Evolutionary conservation across 2,113 vertebrate species (phyloP), one percentile per base, ranked within the genome.

Genomic region (Lepisosteus oculatus): DNA sequence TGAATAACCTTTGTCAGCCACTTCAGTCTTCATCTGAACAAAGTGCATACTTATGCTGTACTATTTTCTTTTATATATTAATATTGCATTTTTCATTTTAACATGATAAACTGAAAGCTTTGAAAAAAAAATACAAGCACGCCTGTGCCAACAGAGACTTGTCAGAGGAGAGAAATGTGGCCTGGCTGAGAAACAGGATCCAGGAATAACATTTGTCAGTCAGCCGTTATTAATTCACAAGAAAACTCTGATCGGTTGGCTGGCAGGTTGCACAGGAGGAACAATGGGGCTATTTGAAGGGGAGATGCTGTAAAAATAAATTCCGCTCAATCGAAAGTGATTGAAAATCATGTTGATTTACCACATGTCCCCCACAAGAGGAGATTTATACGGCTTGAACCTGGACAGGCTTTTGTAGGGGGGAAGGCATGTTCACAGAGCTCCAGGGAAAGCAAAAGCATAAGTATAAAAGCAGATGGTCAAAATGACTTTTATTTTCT

Each of bases 341-440:
- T 59, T 59, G 56, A 12, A 59, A 59, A 59, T 59, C 56, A 59
- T 59, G 7, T 59, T 59, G 56, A 59, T 59, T 59, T 59, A 59
- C 12, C 13, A 12, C 56, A 11, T 13, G 56, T 59, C 56, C 1
- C 12, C 56, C 56, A 51, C 47, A 5, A 51, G 9, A 51, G 5
- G 9, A 9, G 47, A 51, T 51, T 51, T 51, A 51, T 51, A 51
- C 1, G 56, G n/a, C 3, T n/a, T 59, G 7, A 12, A 13, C 56
- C 13, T 59, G 56, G 56, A 3, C 3, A n/a, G n/a, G n/a, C 12
- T 59, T n/a, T 12, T 59, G n/a, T 13, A 8, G n/a, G 29, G 29
- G 7, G 56, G 56, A 59, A 59, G 7, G 56, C 8, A 13, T 59
- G 56, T 59, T 59, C 56, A 59, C 56, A 59, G 56, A 13, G 8